Conservation (phyloP, 1,140 invertebrate species). For the Mya arenaria region DNA sequence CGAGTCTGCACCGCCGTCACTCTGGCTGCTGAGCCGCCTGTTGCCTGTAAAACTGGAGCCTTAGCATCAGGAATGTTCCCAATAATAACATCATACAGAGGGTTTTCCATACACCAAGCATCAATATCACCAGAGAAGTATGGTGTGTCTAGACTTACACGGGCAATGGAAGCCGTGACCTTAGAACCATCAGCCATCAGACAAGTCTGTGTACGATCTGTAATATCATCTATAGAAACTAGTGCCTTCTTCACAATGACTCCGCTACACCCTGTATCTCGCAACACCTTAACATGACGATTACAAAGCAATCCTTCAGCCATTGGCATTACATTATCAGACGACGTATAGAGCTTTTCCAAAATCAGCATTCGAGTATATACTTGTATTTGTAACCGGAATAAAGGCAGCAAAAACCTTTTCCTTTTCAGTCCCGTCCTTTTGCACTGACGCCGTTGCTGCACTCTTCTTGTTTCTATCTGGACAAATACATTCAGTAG, state of each 20-base stretch:
- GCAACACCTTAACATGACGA: neutral
- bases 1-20: neutral
- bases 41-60: neutral
- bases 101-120: conserved; percentile 11
- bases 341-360: neutral
- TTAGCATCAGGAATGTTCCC: conserved; percentile 14
- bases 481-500: neutral
- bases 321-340: neutral
- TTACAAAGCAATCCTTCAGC: neutral
- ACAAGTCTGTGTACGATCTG: neutral
- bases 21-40: neutral
- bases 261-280: conserved; percentile 38
- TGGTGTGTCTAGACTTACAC: conserved; percentile 3
- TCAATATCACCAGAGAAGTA: neutral
- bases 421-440: neutral
- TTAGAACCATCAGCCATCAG: neutral
- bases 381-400: too few species aligned
- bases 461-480: too few species aligned
- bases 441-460: neutral
- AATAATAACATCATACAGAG: conserved; percentile 35
- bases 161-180: neutral
- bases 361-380: too few species aligned
- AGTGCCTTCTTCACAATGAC: neutral
- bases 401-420: too few species aligned
- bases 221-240: neutral